Evolutionary conservation across 2,797 vertebrate genomes (phyloP), one percentile per base, ranked within the genome.

Genomic region (Sandelia bainsii): DNA sequence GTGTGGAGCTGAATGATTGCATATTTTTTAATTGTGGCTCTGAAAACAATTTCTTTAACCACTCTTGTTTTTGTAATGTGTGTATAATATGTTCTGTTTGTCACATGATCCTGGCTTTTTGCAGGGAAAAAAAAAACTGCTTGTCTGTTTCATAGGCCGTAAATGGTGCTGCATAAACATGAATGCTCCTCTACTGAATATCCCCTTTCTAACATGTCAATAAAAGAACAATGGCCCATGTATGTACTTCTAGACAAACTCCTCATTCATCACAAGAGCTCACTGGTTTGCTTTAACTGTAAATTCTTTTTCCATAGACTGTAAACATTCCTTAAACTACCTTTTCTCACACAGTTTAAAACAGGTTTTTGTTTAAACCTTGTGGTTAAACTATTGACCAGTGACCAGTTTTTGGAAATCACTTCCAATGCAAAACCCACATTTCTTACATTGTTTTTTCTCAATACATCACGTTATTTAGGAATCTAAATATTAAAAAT

Each of bases 121-220:
- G 58, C 73, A 70, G 65, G 72, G 25, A 22, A 44, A 44, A 62
- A 44, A 4, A 17, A 52, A 70, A 59, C 64, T 52, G 60, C 79
- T 87, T 46, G 72, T 84, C 69, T 80, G 62, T 87, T 75, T 67
- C 67, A 60, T 79, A 84, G 87, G 76, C 72, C 87, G 81, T 80
- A 87, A 61, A 86, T 77, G 91, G 93, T 94, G 93, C 92, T 94
- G 90, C 79, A 72, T 69, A 82, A 75, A 57, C 62, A 66, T 16
- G 58, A 84, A 78, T 53, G 66, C 58, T 78, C 69, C 53, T 80
- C 78, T 75, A 63, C 45, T 78, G 59, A 77, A 39, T 58, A 76
- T 69, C 42, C 75, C 44, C 69, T 91, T 92, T 92, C 79, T 90
- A 81, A 90, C 89, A 83, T 92, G 87, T 91, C 80, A 88, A 92